phyloP scores from a whole-genome alignment of 1,140 invertebrate genomes.

The Fragariocoptes setiger region DNA sequence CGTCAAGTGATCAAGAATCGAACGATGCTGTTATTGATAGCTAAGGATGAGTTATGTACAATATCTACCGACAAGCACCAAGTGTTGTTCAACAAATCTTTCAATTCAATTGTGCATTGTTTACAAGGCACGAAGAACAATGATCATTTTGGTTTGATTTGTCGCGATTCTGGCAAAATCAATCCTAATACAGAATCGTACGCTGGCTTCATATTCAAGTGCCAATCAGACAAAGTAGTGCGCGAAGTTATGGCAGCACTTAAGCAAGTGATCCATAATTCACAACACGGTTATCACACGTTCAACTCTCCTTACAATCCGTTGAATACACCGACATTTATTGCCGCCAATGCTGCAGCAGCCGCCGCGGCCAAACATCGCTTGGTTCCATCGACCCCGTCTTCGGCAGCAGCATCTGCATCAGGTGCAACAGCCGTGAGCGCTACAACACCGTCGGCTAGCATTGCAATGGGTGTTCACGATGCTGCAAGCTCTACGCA shows the following conservation, averaged over 20 bases:
- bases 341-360: neutral
- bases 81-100: slow-evolving; percentile 46
- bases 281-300: slow-evolving; percentile 22
- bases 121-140: slow-evolving; percentile 42
- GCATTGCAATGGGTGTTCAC: too few relatives aligned
- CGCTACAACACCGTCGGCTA: neutral
- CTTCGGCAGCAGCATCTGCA: neutral
- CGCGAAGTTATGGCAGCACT: slow-evolving; percentile 28
- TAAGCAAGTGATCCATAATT: slow-evolving; percentile 40
- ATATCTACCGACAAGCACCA: slow-evolving; percentile 72
- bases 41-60: slow-evolving; percentile 46
- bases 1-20: slow-evolving; percentile 33
- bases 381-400: neutral
- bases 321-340: slow-evolving; percentile 17
- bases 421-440: neutral
- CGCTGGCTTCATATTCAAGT: slow-evolving; percentile 60
- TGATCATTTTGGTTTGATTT: slow-evolving; percentile 77
- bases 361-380: neutral
- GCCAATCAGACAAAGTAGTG: slow-evolving; percentile 31
- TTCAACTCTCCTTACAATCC: neutral
- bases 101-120: slow-evolving; percentile 56
- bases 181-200: slow-evolving; percentile 19
- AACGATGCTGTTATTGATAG: slow-evolving; percentile 63
- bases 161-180: slow-evolving; percentile 27
- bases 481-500: neutral